Base-by-base conservation (phyloP, 2,113 vertebrate genomes). In the Atherinomorus stipes region DNA sequence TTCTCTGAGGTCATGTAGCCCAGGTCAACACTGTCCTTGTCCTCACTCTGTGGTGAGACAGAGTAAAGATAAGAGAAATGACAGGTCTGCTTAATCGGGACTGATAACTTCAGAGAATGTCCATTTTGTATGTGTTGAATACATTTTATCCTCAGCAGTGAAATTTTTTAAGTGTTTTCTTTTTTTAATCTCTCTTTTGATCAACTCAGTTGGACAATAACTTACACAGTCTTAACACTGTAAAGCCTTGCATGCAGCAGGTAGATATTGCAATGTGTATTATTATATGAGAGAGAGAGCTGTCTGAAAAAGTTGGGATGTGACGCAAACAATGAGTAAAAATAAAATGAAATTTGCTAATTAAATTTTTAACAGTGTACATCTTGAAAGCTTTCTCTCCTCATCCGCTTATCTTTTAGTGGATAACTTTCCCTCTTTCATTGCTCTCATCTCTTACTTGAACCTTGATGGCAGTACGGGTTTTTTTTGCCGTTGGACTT, bases 1-100 rank as follows among this genome's bases (percentile, higher is more conserved):
- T 96, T 97, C 74, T 96, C 95, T 10, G 96, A 95, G 1, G 80
- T 84, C 42, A 90, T 83, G 70, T 91, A 91, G 71, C 93, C 95
- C 15, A 69, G 85, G 77, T 78, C 74, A 8, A 52, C 18, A 11
- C 44, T 71, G 47, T 92, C 93, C 0, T 18, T 65, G 60, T 84
- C 63, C 63, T 92, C 92, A 62, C 28, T 83, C 91, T 93, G 71
- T 15, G 75, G 51, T 37, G 2, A 42, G 15, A 3, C 37, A 44
- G 18, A 0, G 15, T 0, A 6, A 26, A 50, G 19, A 23, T 11
- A 26, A 56, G 25, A 16, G 37, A 25, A 25, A 11, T 8, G 25
- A 11, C 13, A 40, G 22, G 22, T 25, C 21, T 7, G 22, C n/a
- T n/a, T 10, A 28, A 28, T 49, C 49, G 54, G 22, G 38, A 38